A percentile compares a stretch with the other conserved stretches of the same genome.
Evolutionary conservation across 1,140 invertebrate genomes (phyloP).

Genomic region (Scaptodrosophila lebanonensis): DNA sequence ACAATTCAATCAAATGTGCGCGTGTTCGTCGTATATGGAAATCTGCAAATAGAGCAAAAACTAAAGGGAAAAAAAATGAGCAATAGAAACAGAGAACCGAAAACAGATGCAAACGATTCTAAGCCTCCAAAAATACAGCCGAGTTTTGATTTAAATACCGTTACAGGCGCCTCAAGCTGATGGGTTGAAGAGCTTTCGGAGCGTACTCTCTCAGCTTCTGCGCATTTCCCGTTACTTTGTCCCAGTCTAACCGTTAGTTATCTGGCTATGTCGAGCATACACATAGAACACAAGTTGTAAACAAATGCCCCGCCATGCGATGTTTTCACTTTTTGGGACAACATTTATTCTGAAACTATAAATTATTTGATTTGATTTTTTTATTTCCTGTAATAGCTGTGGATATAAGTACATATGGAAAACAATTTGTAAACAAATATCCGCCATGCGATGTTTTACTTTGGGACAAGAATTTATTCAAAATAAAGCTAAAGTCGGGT

Average conservation of each 20-base stretch:
- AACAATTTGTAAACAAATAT: too few relatives aligned
- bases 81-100: background rate
- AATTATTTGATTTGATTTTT: too few relatives aligned
- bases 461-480: too few relatives aligned
- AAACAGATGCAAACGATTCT: slow-evolving; percentile 4
- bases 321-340: too few relatives aligned
- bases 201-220: slow-evolving; percentile 25
- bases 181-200: background rate
- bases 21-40: slow-evolving; percentile 45
- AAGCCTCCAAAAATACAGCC: slow-evolving; percentile 17
- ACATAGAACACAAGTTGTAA: background rate
- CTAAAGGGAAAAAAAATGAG: slow-evolving; percentile 1
- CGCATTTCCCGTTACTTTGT: slow-evolving; percentile 23
- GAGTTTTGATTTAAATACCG: slow-evolving; percentile 56
- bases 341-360: too few relatives aligned
- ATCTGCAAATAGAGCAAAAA: slow-evolving; percentile 46
- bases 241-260: slow-evolving; percentile 48
- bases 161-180: slow-evolving; percentile 1
- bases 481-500: too few relatives aligned
- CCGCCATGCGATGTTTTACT: too few relatives aligned
- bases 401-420: too few relatives aligned
- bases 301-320: slow-evolving; percentile 16
- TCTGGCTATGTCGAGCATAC: slow-evolving; percentile 14
- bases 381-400: too few relatives aligned
- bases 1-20: slow-evolving; percentile 70